Evolutionary conservation across 2,888 invertebrate genomes (phyloP).

Genomic region (Cephalotes varians): DNA sequence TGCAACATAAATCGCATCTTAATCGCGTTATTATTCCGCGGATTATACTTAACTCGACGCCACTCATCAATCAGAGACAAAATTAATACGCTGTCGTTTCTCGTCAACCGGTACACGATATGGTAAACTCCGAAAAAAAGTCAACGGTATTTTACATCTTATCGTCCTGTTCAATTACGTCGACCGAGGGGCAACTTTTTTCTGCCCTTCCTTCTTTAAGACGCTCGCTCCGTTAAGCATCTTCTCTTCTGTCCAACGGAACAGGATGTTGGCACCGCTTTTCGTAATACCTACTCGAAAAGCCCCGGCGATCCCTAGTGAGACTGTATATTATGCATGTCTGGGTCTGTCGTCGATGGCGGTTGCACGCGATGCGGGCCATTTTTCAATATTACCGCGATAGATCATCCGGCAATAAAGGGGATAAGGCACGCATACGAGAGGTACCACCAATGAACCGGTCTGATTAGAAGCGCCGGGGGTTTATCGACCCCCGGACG

Average conservation of each 20-base stretch:
- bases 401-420: constrained; percentile 78
- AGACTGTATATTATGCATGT: constrained; percentile 76
- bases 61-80: constrained; percentile 4
- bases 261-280: constrained; percentile 57
- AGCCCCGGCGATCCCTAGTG: constrained; percentile 60
- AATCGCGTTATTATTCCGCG: background rate
- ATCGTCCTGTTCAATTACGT: constrained; percentile 27
- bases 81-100: constrained; percentile 33
- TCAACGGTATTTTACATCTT: background rate
- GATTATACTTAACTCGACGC: constrained; percentile 12
- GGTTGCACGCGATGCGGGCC: constrained; percentile 59
- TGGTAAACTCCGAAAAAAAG: background rate
- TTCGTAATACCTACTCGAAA: constrained; percentile 71
- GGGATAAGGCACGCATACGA: constrained; percentile 69
- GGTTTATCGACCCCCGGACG: constrained; percentile 73
- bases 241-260: constrained; percentile 34
- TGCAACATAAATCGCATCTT: background rate
- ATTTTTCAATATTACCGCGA: constrained; percentile 80
- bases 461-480: constrained; percentile 73
- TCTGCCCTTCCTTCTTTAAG: background rate
- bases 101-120: constrained; percentile 14
- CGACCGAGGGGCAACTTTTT: background rate
- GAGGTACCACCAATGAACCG: constrained; percentile 72
- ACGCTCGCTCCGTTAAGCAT: constrained; percentile 32
- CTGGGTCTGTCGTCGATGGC: constrained; percentile 77